Percentiles rank a stretch among this genome's conserved stretches.
These are phyloP conservation scores for Ptilodon capucinus DNA, from an alignment of 2,888 invertebrate genomes.

Conservation along the genomic window DNA sequence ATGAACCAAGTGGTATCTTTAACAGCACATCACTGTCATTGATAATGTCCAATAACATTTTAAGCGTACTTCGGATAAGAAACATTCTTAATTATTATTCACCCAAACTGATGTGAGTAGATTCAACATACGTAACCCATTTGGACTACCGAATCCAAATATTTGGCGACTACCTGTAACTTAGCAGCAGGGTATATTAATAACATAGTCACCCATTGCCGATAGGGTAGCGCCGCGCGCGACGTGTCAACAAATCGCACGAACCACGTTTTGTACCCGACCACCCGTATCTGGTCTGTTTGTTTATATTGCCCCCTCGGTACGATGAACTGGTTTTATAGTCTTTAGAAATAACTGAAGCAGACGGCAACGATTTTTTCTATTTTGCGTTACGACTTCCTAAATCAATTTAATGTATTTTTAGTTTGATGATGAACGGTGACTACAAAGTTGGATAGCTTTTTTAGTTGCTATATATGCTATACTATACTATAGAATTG, in stretches of 20 bases:
- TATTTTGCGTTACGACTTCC: slow-evolving; percentile 49
- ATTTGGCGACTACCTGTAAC: slow-evolving; percentile 17
- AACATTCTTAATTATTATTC: too few species aligned
- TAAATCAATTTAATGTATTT: slow-evolving; percentile 29
- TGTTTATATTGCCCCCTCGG: slow-evolving; percentile 62
- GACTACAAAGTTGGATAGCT: too few species aligned
- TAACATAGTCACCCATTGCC: slow-evolving; percentile 21
- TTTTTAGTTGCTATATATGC: too few species aligned
- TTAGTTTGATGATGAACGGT: too few species aligned
- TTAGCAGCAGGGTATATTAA: slow-evolving; percentile 7
- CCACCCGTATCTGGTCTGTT: slow-evolving; percentile 70
- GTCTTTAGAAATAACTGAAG: slow-evolving; percentile 62
- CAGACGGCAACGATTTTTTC: slow-evolving; percentile 48
- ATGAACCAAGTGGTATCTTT: too few species aligned
- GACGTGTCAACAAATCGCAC: slow-evolving; percentile 68
- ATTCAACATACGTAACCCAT: background rate
- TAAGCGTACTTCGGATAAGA: too few species aligned
- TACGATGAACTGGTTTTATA: slow-evolving; percentile 56
- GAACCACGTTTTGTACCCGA: slow-evolving; percentile 55
- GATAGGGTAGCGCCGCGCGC: slow-evolving; percentile 33
- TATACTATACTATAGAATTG: too few species aligned
- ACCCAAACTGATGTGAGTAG: background rate
- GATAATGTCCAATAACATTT: too few species aligned
- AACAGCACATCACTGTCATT: too few species aligned
- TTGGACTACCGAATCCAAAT: slow-evolving; percentile 3